Percentiles rank a stretch among this genome's conserved stretches.
Conservation (phyloP, 2,113 vertebrate genomes). For the Elachura formosa region DNA sequence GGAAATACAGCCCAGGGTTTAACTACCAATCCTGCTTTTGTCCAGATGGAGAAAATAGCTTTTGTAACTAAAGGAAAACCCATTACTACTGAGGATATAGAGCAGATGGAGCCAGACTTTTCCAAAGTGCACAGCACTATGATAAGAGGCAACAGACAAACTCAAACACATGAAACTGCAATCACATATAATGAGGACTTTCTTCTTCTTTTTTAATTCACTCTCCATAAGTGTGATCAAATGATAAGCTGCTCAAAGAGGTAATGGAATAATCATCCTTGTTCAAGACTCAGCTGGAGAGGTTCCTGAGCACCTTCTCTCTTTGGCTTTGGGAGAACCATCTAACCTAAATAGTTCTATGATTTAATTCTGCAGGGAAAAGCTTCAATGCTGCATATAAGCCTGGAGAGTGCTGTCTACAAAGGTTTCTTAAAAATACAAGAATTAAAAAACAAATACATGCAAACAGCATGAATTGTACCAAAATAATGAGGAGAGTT, state of each 20-base stretch:
- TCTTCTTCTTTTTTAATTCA: not conserved
- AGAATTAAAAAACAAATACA: not conserved
- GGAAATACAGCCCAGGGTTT: not conserved
- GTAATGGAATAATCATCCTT: not conserved
- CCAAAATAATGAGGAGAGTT: not conserved
- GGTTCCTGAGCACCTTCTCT: not conserved
- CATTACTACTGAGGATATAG: not conserved
- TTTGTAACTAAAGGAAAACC: constrained; percentile 5
- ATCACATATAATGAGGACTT: not conserved
- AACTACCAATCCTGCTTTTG: not conserved
- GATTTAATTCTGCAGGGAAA: not conserved
- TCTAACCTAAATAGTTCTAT: not conserved
- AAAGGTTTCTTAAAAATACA: not conserved
- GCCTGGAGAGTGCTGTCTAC: not conserved
- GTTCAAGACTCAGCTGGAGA: not conserved
- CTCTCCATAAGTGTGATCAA: not conserved
- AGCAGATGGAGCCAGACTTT: not conserved
- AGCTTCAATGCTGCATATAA: not conserved
- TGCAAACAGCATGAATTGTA: not conserved
- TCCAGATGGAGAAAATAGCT: not conserved
- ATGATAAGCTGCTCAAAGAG: not conserved
- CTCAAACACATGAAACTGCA: not conserved
- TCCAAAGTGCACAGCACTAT: not conserved
- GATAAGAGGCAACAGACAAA: not conserved
- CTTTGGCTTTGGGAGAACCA: not conserved